These are phyloP conservation scores for Xyrichtys novacula DNA, from an alignment of 2,797 vertebrate species.

Conservation along the genomic window DNA sequence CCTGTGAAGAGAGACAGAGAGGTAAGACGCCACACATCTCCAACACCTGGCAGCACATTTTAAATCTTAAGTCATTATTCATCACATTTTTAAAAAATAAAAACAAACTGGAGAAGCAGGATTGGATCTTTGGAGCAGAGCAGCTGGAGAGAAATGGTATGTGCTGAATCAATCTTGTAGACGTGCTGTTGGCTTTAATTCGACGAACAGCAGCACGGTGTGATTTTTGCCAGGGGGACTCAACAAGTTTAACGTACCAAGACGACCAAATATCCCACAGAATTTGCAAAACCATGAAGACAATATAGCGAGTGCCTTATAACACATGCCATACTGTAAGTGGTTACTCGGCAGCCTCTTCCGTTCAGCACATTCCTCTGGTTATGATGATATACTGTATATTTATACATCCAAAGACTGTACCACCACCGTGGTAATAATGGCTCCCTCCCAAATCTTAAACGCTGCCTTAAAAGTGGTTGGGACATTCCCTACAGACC, in stretches of 20 bases:
- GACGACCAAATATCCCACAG: slow-evolving; percentile 46
- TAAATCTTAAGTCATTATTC: slow-evolving; percentile 89
- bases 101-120: slow-evolving; percentile 23
- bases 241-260: slow-evolving; percentile 45
- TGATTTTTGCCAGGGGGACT: slow-evolving; percentile 54
- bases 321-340: slow-evolving; percentile 26
- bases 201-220: slow-evolving; percentile 37
- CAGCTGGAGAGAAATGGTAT: neutral
- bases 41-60: neutral
- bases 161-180: slow-evolving; percentile 30
- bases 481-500: slow-evolving; percentile 47
- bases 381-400: slow-evolving; percentile 34
- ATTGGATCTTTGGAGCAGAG: slow-evolving; percentile 5
- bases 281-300: slow-evolving; percentile 47
- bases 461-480: slow-evolving; percentile 25
- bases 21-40: slow-evolving; percentile 32
- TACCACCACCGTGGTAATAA: slow-evolving; percentile 20
- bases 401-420: slow-evolving; percentile 27
- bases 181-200: slow-evolving; percentile 39
- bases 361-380: slow-evolving; percentile 55
- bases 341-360: slow-evolving; percentile 27
- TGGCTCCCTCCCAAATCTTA: slow-evolving; percentile 43
- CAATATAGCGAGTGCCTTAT: slow-evolving; percentile 29
- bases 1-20: slow-evolving; percentile 81
- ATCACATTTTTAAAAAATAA: slow-evolving; percentile 69